A percentile compares a stretch with the other conserved stretches of the same genome.
These are phyloP conservation scores for Brachypalpus laphriformis DNA, from an alignment of 2,888 invertebrate species.

Conservation along the genomic window DNA sequence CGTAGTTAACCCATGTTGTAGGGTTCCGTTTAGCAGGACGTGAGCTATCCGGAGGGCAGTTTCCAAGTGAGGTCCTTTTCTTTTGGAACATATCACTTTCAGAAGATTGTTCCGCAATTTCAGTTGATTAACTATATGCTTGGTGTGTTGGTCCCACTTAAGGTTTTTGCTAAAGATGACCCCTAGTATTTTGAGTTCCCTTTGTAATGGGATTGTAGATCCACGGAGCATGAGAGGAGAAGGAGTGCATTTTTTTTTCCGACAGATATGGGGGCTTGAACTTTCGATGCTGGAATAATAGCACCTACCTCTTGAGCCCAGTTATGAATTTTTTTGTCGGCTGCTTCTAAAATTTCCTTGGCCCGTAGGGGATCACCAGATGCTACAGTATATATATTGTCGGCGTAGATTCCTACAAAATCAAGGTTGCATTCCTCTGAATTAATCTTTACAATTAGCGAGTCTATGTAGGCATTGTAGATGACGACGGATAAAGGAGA, in stretches of 20 bases:
- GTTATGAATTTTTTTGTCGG: too few species aligned
- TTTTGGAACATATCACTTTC: conserved; percentile 4
- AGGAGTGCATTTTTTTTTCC: conserved; percentile 3
- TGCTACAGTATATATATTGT: too few species aligned
- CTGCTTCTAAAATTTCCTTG: too few species aligned
- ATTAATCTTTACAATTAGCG: background rate
- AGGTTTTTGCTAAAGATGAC: background rate
- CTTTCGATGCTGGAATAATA: background rate
- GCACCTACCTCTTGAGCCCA: too few species aligned
- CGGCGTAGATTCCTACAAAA: too few species aligned
- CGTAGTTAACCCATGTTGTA: background rate
- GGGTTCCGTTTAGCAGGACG: background rate
- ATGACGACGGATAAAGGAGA: background rate
- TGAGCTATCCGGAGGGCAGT: background rate
- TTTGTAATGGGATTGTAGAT: background rate
- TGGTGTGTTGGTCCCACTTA: background rate
- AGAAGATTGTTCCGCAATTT: background rate
- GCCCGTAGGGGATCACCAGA: too few species aligned
- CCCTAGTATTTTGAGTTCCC: background rate
- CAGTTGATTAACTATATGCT: background rate
- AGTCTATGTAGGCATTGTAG: conserved; percentile 14
- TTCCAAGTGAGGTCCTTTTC: background rate
- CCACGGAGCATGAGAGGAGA: background rate
- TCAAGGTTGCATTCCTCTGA: background rate
- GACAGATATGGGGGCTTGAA: too few species aligned